Evolutionary conservation across 2,113 vertebrate genomes (phyloP).

Genomic region (Sebastes fasciatus): DNA sequence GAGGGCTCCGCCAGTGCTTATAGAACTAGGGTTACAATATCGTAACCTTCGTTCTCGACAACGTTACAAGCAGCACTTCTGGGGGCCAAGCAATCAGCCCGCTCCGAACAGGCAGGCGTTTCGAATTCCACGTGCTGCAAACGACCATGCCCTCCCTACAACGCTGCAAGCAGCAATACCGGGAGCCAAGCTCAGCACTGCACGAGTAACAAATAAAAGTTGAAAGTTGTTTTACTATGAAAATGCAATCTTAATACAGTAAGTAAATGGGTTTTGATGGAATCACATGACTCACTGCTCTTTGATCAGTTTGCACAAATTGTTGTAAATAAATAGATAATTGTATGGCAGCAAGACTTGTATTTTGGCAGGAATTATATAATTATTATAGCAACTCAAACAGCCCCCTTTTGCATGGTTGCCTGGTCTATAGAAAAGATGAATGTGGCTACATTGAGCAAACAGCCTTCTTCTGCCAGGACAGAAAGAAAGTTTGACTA

Average conservation of each 20-base stretch:
- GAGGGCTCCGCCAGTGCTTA: too few relatives aligned
- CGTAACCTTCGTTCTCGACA: not conserved
- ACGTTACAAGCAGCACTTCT: not conserved
- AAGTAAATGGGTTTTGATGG: not conserved
- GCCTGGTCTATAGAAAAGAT: not conserved
- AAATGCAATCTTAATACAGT: not conserved
- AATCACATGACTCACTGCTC: not conserved
- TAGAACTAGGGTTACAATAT: too few relatives aligned
- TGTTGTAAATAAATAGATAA: conserved; percentile 3
- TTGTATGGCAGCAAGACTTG: not conserved
- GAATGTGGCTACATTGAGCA: not conserved
- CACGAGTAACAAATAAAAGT: not conserved
- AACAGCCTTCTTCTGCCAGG: not conserved
- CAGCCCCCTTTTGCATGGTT: not conserved
- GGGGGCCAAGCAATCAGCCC: not conserved
- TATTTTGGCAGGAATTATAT: not conserved
- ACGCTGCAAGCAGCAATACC: too few relatives aligned
- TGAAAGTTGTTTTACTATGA: not conserved
- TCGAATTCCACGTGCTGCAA: not conserved
- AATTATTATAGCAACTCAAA: not conserved
- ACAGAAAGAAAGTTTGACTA: conserved; percentile 16
- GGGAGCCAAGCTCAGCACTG: too few relatives aligned
- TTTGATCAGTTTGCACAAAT: not conserved
- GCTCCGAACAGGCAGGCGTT: not conserved
- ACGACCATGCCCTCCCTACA: not conserved